Conservation (phyloP, 2,888 invertebrate genomes). For the Congeria kusceri region DNA sequence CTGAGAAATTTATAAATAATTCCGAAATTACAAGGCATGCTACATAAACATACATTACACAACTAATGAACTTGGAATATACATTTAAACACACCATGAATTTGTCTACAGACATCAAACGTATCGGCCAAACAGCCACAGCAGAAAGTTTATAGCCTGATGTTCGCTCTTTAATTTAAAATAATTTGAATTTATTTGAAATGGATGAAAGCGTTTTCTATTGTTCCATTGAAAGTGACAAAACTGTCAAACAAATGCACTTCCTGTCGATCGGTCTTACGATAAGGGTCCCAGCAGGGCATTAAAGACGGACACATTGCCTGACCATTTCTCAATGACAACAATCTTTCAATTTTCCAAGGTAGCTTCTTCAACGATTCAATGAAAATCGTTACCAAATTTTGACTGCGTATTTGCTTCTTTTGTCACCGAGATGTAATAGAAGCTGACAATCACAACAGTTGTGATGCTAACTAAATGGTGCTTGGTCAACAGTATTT, state of each 20-base stretch:
- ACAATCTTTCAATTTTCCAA: constrained; percentile 53
- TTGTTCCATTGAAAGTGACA: constrained; percentile 64
- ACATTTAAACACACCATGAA: not conserved
- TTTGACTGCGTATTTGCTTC: constrained; percentile 52
- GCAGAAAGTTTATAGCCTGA: no score
- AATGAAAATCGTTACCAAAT: constrained; percentile 62
- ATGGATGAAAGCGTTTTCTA: constrained; percentile 46
- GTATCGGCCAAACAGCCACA: constrained; percentile 6
- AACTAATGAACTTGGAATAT: constrained; percentile 1
- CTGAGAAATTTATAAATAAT: constrained; percentile 56
- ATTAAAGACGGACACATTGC: constrained; percentile 46
- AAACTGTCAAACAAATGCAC: constrained; percentile 67
- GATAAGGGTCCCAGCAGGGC: constrained; percentile 37
- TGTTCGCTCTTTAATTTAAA: not conserved
- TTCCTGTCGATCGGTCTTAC: constrained; percentile 58
- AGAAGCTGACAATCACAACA: constrained; percentile 53
- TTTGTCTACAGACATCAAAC: constrained; percentile 1
- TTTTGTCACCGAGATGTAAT: constrained; percentile 62
- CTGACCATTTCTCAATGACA: constrained; percentile 49
- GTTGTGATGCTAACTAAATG: constrained; percentile 59
- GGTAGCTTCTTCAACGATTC: constrained; percentile 32
- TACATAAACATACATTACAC: constrained; percentile 45
- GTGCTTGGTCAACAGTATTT: constrained; percentile 59
- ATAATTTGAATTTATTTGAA: constrained; percentile 30
- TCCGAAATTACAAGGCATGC: constrained; percentile 50